Conservation (phyloP, 64 coral and sea anemone species). For the Pocillopora damicornis region DNA sequence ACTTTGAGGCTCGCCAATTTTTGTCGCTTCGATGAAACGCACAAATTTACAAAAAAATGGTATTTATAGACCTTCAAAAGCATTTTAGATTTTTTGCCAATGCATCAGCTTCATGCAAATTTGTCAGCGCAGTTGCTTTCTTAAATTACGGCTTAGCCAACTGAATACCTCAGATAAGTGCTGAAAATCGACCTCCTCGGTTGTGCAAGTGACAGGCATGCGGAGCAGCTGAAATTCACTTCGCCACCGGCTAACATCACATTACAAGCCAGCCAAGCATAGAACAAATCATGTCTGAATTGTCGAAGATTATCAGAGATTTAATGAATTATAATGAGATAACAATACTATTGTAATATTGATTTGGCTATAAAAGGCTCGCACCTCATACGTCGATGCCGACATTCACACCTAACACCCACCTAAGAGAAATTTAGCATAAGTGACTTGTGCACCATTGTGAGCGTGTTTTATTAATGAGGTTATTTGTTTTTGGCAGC, state of each 20-base stretch:
- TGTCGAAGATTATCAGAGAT: slow-evolving; percentile 20
- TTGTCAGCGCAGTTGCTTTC: no score
- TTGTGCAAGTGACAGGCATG: no score
- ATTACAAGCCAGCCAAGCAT: background rate
- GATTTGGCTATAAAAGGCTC: background rate
- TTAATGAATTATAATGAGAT: slow-evolving; percentile 41
- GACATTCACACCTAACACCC: background rate
- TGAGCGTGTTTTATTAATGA: slow-evolving; percentile 19
- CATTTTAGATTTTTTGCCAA: no score
- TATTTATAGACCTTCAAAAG: no score
- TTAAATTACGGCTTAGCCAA: no score
- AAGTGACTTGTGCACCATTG: background rate
- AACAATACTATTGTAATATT: slow-evolving; percentile 26
- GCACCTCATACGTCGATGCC: background rate
- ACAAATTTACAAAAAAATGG: no score
- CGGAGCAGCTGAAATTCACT: no score
- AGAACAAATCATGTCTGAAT: background rate
- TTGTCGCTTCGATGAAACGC: no score
- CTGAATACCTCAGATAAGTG: no score
- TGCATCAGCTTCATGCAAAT: no score
- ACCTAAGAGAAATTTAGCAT: background rate
- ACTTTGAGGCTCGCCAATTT: no score
- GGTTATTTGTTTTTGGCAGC: slow-evolving; percentile 32
- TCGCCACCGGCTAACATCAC: background rate
- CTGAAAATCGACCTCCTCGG: no score